Conservation (phyloP, 2,888 invertebrate genomes). For the Drosophila picticornis region DNA sequence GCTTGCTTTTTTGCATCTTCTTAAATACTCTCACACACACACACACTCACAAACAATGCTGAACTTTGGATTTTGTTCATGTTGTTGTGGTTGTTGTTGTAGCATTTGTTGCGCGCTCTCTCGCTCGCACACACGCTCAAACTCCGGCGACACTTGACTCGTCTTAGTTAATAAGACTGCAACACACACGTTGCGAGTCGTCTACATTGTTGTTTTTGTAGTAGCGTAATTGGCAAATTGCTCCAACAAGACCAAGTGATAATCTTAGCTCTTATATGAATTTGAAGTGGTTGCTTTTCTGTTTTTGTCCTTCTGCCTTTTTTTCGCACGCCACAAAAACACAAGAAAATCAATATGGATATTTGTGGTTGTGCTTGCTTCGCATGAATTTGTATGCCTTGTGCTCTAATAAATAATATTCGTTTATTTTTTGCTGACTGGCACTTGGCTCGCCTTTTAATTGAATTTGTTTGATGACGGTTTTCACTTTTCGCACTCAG, state of each 20-base stretch:
- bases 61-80: slow-evolving; percentile 62
- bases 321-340: slow-evolving; percentile 37
- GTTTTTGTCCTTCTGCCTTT: slow-evolving; percentile 31
- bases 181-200: slow-evolving; percentile 22
- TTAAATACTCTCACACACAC: slow-evolving; percentile 28
- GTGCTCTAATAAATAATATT: slow-evolving; percentile 38
- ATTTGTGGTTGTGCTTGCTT: slow-evolving; percentile 18
- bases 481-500: slow-evolving; percentile 36
- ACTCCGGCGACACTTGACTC: slow-evolving; percentile 34
- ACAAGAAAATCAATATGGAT: slow-evolving; percentile 68
- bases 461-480: slow-evolving; percentile 49
- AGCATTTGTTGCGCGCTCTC: slow-evolving; percentile 39
- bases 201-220: slow-evolving; percentile 30
- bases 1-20: slow-evolving; percentile 62
- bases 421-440: slow-evolving; percentile 30
- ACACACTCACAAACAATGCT: slow-evolving; percentile 29
- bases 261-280: slow-evolving; percentile 38
- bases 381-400: slow-evolving; percentile 17
- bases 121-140: slow-evolving; percentile 26
- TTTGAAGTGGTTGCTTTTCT: slow-evolving; percentile 54
- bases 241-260: slow-evolving; percentile 45
- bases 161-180: slow-evolving; percentile 42
- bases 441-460: slow-evolving; percentile 45
- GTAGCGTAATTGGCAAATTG: slow-evolving; percentile 47
- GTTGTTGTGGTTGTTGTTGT: slow-evolving; percentile 56